Conservation (phyloP, 2,888 invertebrate species). For the Embidobia sp. region DNA sequence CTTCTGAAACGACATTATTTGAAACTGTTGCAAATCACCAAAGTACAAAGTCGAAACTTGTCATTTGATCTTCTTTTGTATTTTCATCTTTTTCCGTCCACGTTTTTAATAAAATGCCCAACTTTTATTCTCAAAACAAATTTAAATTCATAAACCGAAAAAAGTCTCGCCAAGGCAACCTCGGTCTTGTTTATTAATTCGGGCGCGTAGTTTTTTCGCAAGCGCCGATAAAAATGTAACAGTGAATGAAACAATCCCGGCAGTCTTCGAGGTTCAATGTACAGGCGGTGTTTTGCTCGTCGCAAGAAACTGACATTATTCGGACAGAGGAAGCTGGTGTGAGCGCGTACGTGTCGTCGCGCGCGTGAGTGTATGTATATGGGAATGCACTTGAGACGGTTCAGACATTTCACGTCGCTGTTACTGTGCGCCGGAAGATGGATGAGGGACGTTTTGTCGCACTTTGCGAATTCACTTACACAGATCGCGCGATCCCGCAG, state of each 20-base stretch:
- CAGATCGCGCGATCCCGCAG: slow-evolving; percentile 32
- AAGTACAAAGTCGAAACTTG: too few species aligned
- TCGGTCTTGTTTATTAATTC: too few species aligned
- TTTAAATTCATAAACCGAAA: too few species aligned
- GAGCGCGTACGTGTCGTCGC: slow-evolving; percentile 1
- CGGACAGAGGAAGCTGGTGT: slow-evolving; percentile 19
- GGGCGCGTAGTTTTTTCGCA: not conserved
- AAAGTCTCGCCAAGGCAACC: too few species aligned
- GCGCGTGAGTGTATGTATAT: slow-evolving; percentile 30
- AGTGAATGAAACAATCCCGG: slow-evolving; percentile 37
- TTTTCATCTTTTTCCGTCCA: too few species aligned
- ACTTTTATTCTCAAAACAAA: too few species aligned
- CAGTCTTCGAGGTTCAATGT: too few species aligned
- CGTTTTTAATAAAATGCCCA: too few species aligned
- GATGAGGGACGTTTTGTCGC: slow-evolving; percentile 55
- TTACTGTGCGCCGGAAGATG: slow-evolving; percentile 40
- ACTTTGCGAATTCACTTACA: slow-evolving; percentile 57
- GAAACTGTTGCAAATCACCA: too few species aligned
- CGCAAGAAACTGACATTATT: slow-evolving; percentile 60
- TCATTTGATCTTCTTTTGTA: too few species aligned
- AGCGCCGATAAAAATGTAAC: slow-evolving; percentile 20
- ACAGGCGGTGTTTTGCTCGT: slow-evolving; percentile 67
- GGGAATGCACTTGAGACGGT: slow-evolving; percentile 46
- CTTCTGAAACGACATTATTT: too few species aligned
- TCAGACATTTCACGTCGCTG: slow-evolving; percentile 40